These are phyloP conservation scores for Ruditapes philippinarum DNA, from an alignment of 1,140 invertebrate species.

Conservation along the genomic window DNA sequence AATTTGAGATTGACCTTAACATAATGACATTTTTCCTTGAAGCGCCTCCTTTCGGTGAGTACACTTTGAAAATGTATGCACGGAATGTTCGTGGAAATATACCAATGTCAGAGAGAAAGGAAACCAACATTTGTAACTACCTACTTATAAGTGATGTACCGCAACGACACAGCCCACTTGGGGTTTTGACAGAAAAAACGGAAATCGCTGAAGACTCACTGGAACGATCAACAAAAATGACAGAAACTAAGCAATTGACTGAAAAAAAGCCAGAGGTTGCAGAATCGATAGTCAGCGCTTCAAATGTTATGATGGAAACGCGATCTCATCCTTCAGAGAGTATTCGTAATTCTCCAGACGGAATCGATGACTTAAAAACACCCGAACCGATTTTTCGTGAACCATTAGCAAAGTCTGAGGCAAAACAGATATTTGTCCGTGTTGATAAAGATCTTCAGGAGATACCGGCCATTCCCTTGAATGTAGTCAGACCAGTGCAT, in stretches of 20 bases:
- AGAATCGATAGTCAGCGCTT: conserved; percentile 57
- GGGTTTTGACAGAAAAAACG: conserved; percentile 63
- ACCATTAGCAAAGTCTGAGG: background rate
- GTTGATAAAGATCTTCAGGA: conserved; percentile 46
- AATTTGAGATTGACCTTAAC: conserved; percentile 67
- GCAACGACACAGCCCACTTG: conserved; percentile 37
- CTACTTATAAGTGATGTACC: conserved; percentile 65
- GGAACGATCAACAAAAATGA: background rate
- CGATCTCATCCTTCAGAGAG: conserved; percentile 32
- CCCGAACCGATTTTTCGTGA: conserved; percentile 12
- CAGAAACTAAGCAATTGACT: background rate
- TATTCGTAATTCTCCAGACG: conserved; percentile 47
- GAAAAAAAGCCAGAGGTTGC: conserved; percentile 28
- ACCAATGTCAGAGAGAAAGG: conserved; percentile 30
- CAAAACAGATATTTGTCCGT: conserved; percentile 27
- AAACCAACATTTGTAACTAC: conserved; percentile 75
- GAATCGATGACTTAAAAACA: background rate
- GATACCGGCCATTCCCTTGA: conserved; percentile 54
- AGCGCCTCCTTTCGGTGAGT: conserved; percentile 76
- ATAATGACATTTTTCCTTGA: conserved; percentile 74
- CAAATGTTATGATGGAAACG: conserved; percentile 55
- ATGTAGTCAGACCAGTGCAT: conserved; percentile 24
- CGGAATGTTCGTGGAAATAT: conserved; percentile 56
- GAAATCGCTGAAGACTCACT: conserved; percentile 41
- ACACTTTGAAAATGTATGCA: conserved; percentile 69